Percentiles rank a stretch among this genome's conserved stretches.
Conservation (phyloP, 2,888 invertebrate species). For the Eristalis tenax region DNA sequence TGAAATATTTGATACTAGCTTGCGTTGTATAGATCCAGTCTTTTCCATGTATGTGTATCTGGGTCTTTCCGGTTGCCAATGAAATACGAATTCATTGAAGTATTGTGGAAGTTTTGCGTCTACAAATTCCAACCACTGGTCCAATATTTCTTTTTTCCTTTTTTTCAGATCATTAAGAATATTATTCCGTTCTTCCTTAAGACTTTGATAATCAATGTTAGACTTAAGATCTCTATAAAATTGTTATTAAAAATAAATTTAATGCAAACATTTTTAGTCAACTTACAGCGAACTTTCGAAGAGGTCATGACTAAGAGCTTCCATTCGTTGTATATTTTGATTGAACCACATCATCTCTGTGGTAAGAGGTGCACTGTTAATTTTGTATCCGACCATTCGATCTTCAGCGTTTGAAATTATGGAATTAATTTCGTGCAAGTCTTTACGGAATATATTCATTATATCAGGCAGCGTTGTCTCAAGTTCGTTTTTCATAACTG, state of each 20-base stretch:
- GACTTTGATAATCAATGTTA: conserved; percentile 73
- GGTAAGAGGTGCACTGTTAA: conserved; percentile 86
- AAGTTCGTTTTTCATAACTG: conserved; percentile 82
- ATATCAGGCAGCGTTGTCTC: conserved; percentile 82
- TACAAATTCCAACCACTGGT: conserved; percentile 83
- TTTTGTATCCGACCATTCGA: conserved; percentile 74
- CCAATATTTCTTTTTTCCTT: conserved; percentile 82
- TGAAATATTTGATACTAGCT: conserved; percentile 55
- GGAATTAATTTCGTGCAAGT: conserved; percentile 76
- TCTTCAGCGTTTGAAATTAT: conserved; percentile 46
- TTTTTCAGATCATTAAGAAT: conserved; percentile 80
- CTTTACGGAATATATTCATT: conserved; percentile 80
- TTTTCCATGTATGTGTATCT: too few relatives aligned
- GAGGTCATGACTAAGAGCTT: conserved; percentile 14
- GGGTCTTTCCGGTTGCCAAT: conserved; percentile 4
- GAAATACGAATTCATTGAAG: conserved; percentile 32
- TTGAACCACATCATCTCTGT: conserved; percentile 89
- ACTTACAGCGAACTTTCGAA: conserved; percentile 74
- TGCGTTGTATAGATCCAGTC: neutral
- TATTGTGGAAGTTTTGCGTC: conserved; percentile 74
- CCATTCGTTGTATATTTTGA: conserved; percentile 80
- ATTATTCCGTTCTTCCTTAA: conserved; percentile 79
- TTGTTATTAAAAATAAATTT: neutral
- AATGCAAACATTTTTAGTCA: neutral
- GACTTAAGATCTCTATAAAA: neutral